Evolutionary conservation across 2,888 invertebrate genomes (phyloP).

Genomic region (Morpho helenor): DNA sequence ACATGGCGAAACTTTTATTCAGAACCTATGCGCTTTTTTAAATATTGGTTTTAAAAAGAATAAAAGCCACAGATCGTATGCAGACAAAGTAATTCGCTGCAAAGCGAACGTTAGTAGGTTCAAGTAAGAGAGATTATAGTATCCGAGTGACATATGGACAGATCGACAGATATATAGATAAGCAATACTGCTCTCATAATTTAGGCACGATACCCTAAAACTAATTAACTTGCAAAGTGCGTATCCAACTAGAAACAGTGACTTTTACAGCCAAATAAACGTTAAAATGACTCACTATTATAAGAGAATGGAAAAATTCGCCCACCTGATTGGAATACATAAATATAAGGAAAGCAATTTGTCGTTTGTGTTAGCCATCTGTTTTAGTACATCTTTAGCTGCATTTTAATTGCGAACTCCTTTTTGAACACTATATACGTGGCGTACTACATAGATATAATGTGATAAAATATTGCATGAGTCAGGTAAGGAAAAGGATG

Average conservation of each 20-base stretch:
- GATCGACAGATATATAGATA: no score
- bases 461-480: conserved; percentile 4
- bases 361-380: conserved; percentile 39
- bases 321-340: conserved; percentile 57
- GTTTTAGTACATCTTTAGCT: conserved; percentile 38
- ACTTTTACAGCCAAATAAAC: conserved; percentile 61
- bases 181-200: no score
- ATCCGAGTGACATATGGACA: no score
- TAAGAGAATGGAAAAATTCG: conserved; percentile 55
- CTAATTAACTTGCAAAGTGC: conserved; percentile 20
- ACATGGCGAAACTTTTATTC: no score
- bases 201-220: no score
- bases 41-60: no score
- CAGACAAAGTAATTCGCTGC: no score
- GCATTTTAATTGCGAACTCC: conserved; percentile 58
- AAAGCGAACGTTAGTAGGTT: no score
- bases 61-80: no score
- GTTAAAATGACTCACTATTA: conserved; percentile 61
- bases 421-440: conserved; percentile 42
- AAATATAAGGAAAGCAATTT: conserved; percentile 53
- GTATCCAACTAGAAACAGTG: conserved; percentile 38
- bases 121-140: no score
- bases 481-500: no score
- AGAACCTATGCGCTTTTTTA: no score
- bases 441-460: conserved; percentile 11